Percentiles rank a stretch among this genome's conserved stretches.
Evolutionary conservation across 2,113 vertebrate species (phyloP).

Genomic region (Osmerus mordax): DNA sequence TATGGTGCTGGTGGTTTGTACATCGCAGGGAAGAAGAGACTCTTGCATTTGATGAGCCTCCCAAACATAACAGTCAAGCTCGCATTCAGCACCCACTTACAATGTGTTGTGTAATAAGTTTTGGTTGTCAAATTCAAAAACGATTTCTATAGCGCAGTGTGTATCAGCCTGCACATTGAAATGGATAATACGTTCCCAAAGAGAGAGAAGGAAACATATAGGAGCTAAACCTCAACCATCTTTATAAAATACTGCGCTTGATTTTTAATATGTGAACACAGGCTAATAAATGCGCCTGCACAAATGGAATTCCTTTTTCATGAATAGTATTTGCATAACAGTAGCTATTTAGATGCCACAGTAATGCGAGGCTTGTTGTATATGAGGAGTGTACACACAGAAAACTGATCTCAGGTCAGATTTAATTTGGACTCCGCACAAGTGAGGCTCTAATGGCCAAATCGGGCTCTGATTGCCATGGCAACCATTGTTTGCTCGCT

Average conservation of each 20-base stretch:
- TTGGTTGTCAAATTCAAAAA: background rate
- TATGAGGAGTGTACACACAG: background rate
- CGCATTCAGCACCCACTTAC: slow-evolving; percentile 30
- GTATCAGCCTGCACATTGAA: background rate
- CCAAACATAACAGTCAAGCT: slow-evolving; percentile 49
- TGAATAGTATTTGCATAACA: slow-evolving; percentile 3
- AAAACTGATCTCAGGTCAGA: background rate
- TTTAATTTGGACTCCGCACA: slow-evolving; percentile 1
- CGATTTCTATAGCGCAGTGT: background rate
- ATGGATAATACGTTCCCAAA: background rate
- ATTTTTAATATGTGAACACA: too few relatives aligned
- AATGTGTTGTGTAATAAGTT: slow-evolving; percentile 35
- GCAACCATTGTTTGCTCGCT: slow-evolving; percentile 39
- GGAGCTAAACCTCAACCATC: too few relatives aligned
- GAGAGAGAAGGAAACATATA: background rate
- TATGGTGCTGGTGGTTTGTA: slow-evolving; percentile 69
- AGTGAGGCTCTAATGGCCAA: slow-evolving; percentile 8
- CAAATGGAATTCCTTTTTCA: background rate
- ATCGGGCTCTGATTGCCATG: slow-evolving; percentile 28
- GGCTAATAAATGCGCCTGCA: background rate
- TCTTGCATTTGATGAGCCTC: slow-evolving; percentile 62
- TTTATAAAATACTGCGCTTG: too few relatives aligned
- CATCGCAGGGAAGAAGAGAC: slow-evolving; percentile 53
- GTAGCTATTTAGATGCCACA: background rate
- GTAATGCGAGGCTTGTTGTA: background rate